Evolutionary conservation across 2,113 vertebrate species (phyloP).

Genomic region (Mixornis gularis): DNA sequence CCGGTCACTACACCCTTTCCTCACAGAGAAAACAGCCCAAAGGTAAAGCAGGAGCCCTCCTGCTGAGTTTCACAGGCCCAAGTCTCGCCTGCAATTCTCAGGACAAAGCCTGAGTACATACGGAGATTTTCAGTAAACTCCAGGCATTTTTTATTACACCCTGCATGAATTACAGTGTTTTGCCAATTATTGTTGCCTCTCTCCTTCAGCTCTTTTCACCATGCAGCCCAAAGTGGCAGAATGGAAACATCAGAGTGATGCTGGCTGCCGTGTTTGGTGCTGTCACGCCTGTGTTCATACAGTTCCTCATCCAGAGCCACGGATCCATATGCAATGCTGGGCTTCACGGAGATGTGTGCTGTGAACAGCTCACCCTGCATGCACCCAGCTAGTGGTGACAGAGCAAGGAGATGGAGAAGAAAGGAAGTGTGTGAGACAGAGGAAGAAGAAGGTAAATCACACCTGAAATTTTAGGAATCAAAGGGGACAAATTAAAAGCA

Average conservation of each 20-base stretch:
- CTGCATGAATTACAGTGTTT: neutral
- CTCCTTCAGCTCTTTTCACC: neutral
- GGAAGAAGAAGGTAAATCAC: neutral
- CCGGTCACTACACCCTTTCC: neutral
- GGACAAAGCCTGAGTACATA: neutral
- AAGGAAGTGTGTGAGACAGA: neutral
- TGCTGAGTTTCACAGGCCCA: neutral
- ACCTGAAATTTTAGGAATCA: neutral
- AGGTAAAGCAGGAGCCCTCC: neutral
- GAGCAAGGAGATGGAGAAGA: neutral
- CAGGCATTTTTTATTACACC: neutral
- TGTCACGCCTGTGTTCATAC: fast-evolving
- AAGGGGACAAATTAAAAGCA: neutral
- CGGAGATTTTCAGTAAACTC: neutral
- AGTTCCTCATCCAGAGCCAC: fast-evolving
- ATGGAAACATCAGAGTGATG: neutral
- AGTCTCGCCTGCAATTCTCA: neutral
- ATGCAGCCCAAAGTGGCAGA: neutral
- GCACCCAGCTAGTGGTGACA: neutral
- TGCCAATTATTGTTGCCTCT: neutral
- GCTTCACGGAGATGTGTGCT: fast-evolving
- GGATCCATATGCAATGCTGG: fast-evolving
- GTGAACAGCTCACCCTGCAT: fast-evolving
- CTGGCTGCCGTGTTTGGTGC: fast-evolving
- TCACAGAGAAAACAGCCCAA: neutral